Percentiles rank a stretch among this genome's conserved stretches.
Conservation (phyloP, 92 coral and sea anemone genomes). For the Meandrina meandrites region DNA sequence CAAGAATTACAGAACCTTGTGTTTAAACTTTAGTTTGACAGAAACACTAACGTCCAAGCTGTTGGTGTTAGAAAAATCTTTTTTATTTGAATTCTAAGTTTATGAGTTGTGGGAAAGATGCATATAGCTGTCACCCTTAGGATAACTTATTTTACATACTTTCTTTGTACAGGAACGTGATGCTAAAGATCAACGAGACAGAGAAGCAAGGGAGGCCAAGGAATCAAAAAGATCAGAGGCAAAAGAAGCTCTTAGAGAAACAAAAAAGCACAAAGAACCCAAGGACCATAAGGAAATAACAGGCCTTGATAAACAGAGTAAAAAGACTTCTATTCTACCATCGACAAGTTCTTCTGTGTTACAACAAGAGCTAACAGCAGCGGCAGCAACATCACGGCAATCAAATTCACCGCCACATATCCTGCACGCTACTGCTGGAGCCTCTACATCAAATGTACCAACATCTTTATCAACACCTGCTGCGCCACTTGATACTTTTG, state of each 20-base stretch:
- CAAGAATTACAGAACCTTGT: neutral
- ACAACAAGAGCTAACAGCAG: slow-evolving; percentile 53
- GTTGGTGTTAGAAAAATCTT: neutral
- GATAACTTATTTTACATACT: neutral
- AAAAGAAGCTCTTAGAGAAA: slow-evolving; percentile 43
- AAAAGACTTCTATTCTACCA: slow-evolving; percentile 68
- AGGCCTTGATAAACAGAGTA: slow-evolving; percentile 70
- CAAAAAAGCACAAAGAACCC: slow-evolving; percentile 64
- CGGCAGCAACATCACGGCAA: slow-evolving; percentile 49
- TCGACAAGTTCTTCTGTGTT: slow-evolving; percentile 68
- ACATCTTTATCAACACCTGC: slow-evolving; percentile 75
- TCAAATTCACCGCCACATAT: slow-evolving; percentile 57
- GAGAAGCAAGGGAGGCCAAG: slow-evolving; percentile 72
- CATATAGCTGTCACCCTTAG: no score
- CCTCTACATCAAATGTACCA: slow-evolving; percentile 61
- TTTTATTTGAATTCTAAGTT: no score
- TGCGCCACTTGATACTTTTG: slow-evolving; percentile 70
- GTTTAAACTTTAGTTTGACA: no score
- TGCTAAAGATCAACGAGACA: slow-evolving; percentile 60
- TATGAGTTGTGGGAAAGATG: no score
- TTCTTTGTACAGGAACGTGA: slow-evolving; percentile 53
- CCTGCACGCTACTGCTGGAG: slow-evolving; percentile 59
- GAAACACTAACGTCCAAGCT: no score
- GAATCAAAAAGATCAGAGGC: slow-evolving; percentile 72
- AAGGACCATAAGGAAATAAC: slow-evolving; percentile 78